Evolutionary conservation across 2,113 vertebrate species (phyloP).

Genomic region (Coreoperca whiteheadi): DNA sequence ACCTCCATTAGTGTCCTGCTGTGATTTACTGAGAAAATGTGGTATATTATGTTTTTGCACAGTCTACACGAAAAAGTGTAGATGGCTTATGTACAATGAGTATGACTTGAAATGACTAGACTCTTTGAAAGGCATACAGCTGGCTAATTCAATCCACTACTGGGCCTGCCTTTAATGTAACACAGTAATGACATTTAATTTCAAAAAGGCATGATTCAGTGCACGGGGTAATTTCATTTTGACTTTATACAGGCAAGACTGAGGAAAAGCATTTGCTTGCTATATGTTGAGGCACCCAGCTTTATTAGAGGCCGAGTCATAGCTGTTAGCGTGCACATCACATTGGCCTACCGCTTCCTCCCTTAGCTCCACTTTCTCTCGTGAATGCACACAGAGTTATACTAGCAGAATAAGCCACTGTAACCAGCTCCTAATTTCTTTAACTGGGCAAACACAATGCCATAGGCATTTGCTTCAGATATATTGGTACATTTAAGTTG

Average conservation of each 20-base stretch:
- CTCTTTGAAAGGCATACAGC: conserved; percentile 30
- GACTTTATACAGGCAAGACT: conserved; percentile 25
- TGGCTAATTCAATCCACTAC: conserved; percentile 44
- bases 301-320: conserved; percentile 34
- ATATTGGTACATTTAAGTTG: not conserved
- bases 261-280: conserved; percentile 17
- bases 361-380: conserved; percentile 6
- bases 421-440: not conserved
- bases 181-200: conserved; percentile 49
- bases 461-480: not conserved
- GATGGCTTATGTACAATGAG: conserved; percentile 6
- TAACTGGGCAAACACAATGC: not conserved
- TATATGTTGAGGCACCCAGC: conserved; percentile 24
- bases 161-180: conserved; percentile 34
- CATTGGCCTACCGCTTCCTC: conserved; percentile 38
- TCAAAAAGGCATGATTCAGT: conserved; percentile 35
- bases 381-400: conserved; percentile 20
- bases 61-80: conserved; percentile 7
- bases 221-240: not conserved
- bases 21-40: not conserved
- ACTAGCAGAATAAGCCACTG: not conserved
- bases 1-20: not conserved
- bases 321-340: conserved; percentile 47
- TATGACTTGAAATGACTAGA: conserved; percentile 26
- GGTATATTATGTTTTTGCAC: not conserved